phyloP scores from a whole-genome alignment of 2,797 vertebrate genomes.

The Masticophis lateralis region DNA sequence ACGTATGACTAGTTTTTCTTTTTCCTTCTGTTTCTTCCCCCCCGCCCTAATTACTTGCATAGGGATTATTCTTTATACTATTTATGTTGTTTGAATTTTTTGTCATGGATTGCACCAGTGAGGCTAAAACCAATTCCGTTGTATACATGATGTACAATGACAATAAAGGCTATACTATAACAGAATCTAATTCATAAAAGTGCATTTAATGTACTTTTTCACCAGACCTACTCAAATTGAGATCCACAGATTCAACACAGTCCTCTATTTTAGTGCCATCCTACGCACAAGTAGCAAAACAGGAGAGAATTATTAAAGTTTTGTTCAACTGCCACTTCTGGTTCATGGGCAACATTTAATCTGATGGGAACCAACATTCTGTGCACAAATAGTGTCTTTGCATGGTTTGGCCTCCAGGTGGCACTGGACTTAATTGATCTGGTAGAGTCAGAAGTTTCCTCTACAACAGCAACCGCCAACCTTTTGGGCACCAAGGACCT shows the following conservation, averaged over 20 bases:
- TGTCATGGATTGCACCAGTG: no score
- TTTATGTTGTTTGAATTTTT: no score
- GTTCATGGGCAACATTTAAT: neutral
- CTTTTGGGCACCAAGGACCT: no score
- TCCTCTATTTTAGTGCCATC: neutral
- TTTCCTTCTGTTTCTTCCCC: no score
- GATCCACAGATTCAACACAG: neutral
- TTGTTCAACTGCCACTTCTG: neutral
- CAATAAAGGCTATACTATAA: neutral
- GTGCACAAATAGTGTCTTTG: neutral
- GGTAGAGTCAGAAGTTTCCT: neutral
- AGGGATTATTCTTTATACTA: no score
- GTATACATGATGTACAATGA: no score
- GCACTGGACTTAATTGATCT: neutral
- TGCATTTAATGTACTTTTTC: constrained; percentile 12
- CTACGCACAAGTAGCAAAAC: neutral
- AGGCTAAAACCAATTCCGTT: no score
- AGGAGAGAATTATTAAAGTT: no score
- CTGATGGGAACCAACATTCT: neutral
- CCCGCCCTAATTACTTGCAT: no score
- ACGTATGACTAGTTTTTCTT: no score
- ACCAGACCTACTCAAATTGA: neutral
- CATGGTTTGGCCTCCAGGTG: neutral
- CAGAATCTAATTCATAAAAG: constrained; percentile 24
- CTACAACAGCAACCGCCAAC: no score